These are phyloP conservation scores for Caenorhabditis macrosperma DNA, from an alignment of 2,888 invertebrate genomes.

Conservation along the genomic window DNA sequence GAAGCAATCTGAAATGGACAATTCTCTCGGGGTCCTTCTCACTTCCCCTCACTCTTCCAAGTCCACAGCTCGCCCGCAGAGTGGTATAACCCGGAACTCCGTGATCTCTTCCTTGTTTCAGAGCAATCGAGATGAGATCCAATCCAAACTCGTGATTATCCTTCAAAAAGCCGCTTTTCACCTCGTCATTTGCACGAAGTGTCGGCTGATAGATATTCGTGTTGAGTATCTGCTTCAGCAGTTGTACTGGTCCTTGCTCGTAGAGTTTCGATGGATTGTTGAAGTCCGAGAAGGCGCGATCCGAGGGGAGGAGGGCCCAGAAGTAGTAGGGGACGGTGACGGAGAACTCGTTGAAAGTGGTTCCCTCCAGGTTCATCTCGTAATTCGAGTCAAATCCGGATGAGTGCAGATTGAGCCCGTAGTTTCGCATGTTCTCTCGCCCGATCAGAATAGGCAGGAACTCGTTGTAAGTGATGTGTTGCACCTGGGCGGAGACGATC, in stretches of 20 bases:
- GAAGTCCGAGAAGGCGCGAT: slow-evolving; percentile 71
- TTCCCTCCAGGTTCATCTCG: slow-evolving; percentile 85
- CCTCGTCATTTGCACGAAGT: slow-evolving; percentile 69
- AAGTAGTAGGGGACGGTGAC: slow-evolving; percentile 70
- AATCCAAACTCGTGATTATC: slow-evolving; percentile 73
- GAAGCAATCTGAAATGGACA: slow-evolving; percentile 56
- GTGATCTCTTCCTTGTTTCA: slow-evolving; percentile 80
- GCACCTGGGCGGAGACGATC: slow-evolving; percentile 83
- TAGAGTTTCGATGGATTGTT: slow-evolving; percentile 79
- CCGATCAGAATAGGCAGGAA: slow-evolving; percentile 79
- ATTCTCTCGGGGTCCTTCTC: not conserved
- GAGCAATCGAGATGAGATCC: slow-evolving; percentile 76
- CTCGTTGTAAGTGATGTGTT: slow-evolving; percentile 82
- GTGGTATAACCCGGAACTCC: slow-evolving; percentile 78
- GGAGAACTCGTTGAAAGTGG: slow-evolving; percentile 82
- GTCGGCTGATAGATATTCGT: slow-evolving; percentile 66
- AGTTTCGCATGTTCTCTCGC: slow-evolving; percentile 81
- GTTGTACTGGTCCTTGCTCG: slow-evolving; percentile 75
- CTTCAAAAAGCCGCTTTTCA: slow-evolving; percentile 65
- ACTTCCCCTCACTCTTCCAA: slow-evolving; percentile 67
- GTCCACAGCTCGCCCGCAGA: slow-evolving; percentile 76
- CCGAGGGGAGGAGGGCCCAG: slow-evolving; percentile 67
- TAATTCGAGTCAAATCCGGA: slow-evolving; percentile 82
- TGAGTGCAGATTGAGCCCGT: slow-evolving; percentile 88
- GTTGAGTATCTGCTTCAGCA: slow-evolving; percentile 60